phyloP scores from a whole-genome alignment of 2,888 invertebrate genomes.

The Deroplatys truncata region DNA sequence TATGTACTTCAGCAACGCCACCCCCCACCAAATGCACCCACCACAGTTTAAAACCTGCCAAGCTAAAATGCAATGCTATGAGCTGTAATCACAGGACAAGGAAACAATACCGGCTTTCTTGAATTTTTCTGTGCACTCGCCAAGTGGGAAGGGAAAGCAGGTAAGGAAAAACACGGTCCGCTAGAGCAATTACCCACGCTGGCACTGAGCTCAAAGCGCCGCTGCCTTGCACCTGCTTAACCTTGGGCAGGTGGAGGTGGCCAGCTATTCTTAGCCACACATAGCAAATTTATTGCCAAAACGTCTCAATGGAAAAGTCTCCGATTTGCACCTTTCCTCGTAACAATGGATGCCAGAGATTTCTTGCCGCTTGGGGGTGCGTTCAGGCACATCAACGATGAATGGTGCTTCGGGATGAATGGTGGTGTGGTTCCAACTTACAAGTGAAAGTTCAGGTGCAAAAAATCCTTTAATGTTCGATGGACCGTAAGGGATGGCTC shows the following conservation, averaged over 20 bases:
- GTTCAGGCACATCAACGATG: not conserved
- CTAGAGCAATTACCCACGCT: not conserved
- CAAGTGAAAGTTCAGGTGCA: too few species aligned
- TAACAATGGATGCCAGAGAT: not conserved
- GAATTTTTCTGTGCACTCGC: not conserved
- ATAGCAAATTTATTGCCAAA: not conserved
- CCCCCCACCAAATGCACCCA: not conserved
- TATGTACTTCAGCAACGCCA: too few species aligned
- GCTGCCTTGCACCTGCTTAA: not conserved
- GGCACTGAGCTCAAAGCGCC: not conserved
- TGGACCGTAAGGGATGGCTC: too few species aligned
- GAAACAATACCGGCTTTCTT: not conserved
- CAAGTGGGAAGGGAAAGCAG: not conserved
- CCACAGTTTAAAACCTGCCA: not conserved
- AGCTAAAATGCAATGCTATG: not conserved
- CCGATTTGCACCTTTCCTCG: not conserved
- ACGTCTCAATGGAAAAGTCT: not conserved
- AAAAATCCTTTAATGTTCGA: too few species aligned
- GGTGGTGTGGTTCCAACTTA: too few species aligned
- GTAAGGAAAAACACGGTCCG: too few species aligned
- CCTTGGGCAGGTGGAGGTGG: not conserved
- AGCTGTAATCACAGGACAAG: not conserved
- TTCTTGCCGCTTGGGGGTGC: not conserved
- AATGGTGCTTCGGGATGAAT: not conserved
- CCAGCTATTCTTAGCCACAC: not conserved